Conservation (phyloP, 2,113 vertebrate species). For the Arenaria interpres region DNA sequence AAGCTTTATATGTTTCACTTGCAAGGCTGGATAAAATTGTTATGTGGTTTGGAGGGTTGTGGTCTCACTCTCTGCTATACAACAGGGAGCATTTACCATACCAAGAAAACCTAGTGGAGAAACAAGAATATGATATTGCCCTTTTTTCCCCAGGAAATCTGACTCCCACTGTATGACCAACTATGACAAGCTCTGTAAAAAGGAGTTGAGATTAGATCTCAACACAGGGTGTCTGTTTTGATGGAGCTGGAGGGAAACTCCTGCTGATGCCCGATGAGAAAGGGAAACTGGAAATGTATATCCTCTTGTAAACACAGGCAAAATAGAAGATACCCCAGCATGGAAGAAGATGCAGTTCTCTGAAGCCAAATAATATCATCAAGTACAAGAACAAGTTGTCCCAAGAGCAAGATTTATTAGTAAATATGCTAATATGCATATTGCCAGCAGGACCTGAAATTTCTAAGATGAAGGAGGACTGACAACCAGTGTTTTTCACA, state of each 20-base stretch:
- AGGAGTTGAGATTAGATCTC: neutral
- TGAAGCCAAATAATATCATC: neutral
- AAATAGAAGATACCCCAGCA: neutral
- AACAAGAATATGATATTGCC: neutral
- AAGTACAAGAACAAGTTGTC: neutral
- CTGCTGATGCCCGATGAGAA: neutral
- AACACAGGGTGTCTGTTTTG: neutral
- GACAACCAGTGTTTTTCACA: neutral
- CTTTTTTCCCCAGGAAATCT: neutral
- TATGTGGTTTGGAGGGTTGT: neutral
- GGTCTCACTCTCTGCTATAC: neutral
- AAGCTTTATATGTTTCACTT: neutral
- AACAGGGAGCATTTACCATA: neutral
- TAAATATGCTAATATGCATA: neutral
- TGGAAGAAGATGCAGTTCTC: neutral
- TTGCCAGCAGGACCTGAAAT: neutral
- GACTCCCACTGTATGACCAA: neutral
- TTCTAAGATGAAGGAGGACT: neutral
- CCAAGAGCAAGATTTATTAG: neutral
- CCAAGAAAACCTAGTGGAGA: neutral
- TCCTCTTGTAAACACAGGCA: neutral
- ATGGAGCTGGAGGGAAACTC: neutral
- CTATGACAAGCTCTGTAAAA: neutral
- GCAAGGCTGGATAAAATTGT: neutral
- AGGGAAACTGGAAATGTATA: neutral